Evolutionary conservation across 2,888 invertebrate species (phyloP).

Genomic region (Caenorhabditis becei): DNA sequence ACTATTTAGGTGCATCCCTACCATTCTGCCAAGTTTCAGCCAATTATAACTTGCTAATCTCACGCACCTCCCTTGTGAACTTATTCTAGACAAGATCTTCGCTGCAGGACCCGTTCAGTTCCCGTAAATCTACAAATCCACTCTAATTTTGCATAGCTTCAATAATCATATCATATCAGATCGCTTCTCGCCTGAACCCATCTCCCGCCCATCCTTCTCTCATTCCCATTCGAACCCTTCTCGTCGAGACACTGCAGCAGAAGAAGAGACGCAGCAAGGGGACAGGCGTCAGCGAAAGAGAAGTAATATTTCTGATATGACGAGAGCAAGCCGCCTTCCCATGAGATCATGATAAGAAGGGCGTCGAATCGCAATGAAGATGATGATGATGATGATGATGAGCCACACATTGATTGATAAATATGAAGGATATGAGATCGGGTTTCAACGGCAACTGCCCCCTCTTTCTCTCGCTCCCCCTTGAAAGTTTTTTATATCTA

Average conservation of each 20-base stretch:
- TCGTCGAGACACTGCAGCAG: not conserved
- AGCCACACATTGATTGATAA: conserved; percentile 65
- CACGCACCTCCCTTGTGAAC: too few relatives aligned
- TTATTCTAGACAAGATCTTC: too few relatives aligned
- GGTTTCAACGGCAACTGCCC: conserved; percentile 34
- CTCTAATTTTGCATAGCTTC: too few relatives aligned
- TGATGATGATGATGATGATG: conserved; percentile 52
- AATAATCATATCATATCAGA: too few relatives aligned
- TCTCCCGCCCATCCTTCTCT: not conserved
- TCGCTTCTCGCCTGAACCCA: conserved; percentile 1
- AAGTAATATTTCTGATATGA: conserved; percentile 54
- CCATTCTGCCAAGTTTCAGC: too few relatives aligned
- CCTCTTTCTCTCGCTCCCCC: not conserved
- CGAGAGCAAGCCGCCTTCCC: conserved; percentile 11
- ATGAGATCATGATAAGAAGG: conserved; percentile 45
- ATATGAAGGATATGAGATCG: conserved; percentile 64
- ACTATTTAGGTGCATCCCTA: too few relatives aligned
- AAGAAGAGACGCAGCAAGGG: conserved; percentile 17
- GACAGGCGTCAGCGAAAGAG: conserved; percentile 4
- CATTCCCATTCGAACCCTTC: conserved; percentile 5
- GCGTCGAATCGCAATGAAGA: not conserved
- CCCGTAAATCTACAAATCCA: too few relatives aligned
- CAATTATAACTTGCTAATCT: too few relatives aligned
- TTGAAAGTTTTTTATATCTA: conserved; percentile 32
- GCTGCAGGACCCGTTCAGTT: too few relatives aligned